Evolutionary conservation across 2,113 vertebrate genomes (phyloP).

Genomic region (Hypomesus transpacificus): DNA sequence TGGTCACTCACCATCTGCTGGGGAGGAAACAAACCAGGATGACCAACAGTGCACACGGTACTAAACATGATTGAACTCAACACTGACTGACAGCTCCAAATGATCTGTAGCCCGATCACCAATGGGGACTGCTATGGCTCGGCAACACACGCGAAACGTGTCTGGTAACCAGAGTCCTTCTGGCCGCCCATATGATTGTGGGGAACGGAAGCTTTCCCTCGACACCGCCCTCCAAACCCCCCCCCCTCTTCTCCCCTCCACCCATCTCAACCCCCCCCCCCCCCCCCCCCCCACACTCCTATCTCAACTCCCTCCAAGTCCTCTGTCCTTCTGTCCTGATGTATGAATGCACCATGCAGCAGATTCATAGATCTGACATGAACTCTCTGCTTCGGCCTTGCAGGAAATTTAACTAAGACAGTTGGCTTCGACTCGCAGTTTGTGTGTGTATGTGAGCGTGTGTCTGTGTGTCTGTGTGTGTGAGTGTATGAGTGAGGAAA

Average conservation of each 20-base stretch:
- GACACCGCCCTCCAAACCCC: not conserved
- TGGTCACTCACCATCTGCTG: constrained; percentile 86
- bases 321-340: constrained; percentile 18
- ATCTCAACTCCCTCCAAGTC: constrained; percentile 13
- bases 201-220: constrained; percentile 18
- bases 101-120: too few relatives aligned
- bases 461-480: constrained; percentile 25
- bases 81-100: too few relatives aligned
- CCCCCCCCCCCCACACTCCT: constrained; percentile 32
- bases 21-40: not conserved
- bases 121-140: too few relatives aligned
- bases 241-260: not conserved
- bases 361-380: constrained; percentile 60
- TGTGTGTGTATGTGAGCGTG: constrained; percentile 17
- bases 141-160: too few relatives aligned
- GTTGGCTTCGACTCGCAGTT: constrained; percentile 2
- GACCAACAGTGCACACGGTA: not conserved
- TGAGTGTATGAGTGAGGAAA: constrained; percentile 46
- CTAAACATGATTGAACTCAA: too few relatives aligned
- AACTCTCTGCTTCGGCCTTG: constrained; percentile 62
- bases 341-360: constrained; percentile 56
- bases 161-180: constrained; percentile 48
- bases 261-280: constrained; percentile 33
- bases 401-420: constrained; percentile 69
- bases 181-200: constrained; percentile 51